Percentiles rank a stretch among this genome's conserved stretches.
Conservation (phyloP, 2,113 vertebrate species). For the Paedocypris sp. region DNA sequence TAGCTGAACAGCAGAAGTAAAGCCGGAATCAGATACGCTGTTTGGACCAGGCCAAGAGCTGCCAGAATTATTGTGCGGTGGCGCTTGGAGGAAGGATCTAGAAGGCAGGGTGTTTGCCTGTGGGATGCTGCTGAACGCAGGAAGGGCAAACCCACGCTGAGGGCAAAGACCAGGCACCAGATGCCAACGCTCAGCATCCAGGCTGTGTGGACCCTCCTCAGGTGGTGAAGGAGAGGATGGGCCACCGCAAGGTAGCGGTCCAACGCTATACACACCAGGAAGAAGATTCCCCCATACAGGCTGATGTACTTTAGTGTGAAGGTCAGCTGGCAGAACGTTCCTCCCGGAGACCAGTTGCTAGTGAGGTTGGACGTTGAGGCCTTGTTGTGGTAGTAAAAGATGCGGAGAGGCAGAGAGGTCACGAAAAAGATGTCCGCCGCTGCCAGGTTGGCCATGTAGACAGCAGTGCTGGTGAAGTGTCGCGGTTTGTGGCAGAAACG, state of each 20-base stretch:
- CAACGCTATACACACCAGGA: constrained; percentile 57
- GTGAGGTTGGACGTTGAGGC: constrained; percentile 13
- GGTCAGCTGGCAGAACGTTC: constrained; percentile 49
- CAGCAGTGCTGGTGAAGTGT: constrained; percentile 45
- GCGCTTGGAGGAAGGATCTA: constrained; percentile 42
- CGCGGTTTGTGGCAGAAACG: constrained; percentile 39
- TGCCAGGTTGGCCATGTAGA: constrained; percentile 55
- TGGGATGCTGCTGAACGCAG: constrained; percentile 35
- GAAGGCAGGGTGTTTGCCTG: constrained; percentile 40
- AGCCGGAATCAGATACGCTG: constrained; percentile 50
- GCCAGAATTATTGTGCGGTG: constrained; percentile 46
- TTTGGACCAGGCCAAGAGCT: constrained; percentile 46
- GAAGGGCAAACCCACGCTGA: constrained; percentile 48
- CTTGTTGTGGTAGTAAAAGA: constrained; percentile 55
- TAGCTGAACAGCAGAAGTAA: constrained; percentile 56
- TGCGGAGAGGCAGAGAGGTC: constrained; percentile 54
- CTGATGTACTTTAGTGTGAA: constrained; percentile 62
- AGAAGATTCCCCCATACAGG: constrained; percentile 62
- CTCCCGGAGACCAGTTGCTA: constrained; percentile 40
- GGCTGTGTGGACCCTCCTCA: constrained; percentile 35
- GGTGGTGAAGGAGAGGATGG: constrained; percentile 37
- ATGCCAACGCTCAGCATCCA: constrained; percentile 43
- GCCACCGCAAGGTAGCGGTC: constrained; percentile 60
- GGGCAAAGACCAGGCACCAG: constrained; percentile 55
- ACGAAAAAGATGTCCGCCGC: constrained; percentile 54